Percentiles rank a stretch among this genome's conserved stretches.
These are phyloP conservation scores for Psettodes erumei DNA, from an alignment of 2,113 vertebrate genomes.

Conservation along the genomic window DNA sequence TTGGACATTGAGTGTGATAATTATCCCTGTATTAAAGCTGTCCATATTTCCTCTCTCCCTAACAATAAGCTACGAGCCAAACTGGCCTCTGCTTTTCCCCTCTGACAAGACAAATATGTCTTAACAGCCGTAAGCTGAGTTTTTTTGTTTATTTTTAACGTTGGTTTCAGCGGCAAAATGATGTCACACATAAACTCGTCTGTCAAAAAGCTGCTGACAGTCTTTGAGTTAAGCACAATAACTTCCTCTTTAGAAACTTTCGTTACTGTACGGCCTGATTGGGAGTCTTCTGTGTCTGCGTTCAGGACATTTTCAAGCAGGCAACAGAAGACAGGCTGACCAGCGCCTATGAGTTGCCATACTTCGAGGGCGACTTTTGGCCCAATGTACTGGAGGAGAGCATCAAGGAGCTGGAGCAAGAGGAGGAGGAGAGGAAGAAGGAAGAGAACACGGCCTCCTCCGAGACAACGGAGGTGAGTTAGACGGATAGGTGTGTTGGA, in stretches of 20 bases:
- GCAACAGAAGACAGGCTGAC: slow-evolving; percentile 96
- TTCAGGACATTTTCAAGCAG: slow-evolving; percentile 98
- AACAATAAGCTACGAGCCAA: no score
- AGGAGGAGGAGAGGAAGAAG: slow-evolving; percentile 97
- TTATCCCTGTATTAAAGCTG: background rate
- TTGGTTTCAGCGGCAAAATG: background rate
- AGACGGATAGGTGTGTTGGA: background rate
- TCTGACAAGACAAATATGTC: background rate
- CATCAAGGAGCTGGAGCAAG: slow-evolving; percentile 98
- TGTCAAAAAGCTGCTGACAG: background rate
- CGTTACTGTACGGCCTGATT: background rate
- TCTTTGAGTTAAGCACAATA: background rate
- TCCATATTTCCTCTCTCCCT: no score
- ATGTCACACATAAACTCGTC: background rate
- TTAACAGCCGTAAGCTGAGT: no score
- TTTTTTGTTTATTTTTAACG: background rate
- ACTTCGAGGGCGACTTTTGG: slow-evolving; percentile 99
- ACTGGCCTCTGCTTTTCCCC: background rate
- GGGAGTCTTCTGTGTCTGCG: slow-evolving; percentile 23
- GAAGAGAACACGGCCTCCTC: slow-evolving; percentile 96
- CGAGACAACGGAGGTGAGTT: slow-evolving; percentile 91
- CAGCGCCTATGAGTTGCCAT: slow-evolving; percentile 96
- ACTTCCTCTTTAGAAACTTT: background rate
- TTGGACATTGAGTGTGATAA: no score
- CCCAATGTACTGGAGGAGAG: slow-evolving; percentile 98